phyloP scores from a whole-genome alignment of 2,888 invertebrate genomes.

The Parnassius orleans region DNA sequence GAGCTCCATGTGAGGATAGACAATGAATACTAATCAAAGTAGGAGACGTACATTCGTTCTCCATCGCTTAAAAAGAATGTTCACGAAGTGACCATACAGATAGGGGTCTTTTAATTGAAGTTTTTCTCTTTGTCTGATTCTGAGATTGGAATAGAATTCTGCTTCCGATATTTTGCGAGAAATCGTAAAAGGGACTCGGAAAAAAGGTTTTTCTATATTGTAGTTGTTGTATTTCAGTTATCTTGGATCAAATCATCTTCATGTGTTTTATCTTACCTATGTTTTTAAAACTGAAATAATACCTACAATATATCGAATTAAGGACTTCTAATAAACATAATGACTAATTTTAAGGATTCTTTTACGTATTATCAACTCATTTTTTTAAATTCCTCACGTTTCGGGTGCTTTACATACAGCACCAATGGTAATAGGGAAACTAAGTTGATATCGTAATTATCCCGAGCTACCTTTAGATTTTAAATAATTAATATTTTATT shows the following conservation, averaged over 20 bases:
- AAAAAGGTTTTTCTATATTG: background rate
- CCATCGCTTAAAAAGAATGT: slow-evolving; percentile 19
- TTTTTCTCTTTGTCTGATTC: slow-evolving; percentile 15
- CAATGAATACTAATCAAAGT: slow-evolving; percentile 28
- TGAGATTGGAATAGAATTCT: slow-evolving; percentile 23
- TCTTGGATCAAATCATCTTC: background rate
- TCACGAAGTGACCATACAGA: slow-evolving; percentile 21
- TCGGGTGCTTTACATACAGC: too few species aligned
- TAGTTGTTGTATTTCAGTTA: slow-evolving; percentile 2
- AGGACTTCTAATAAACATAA: too few species aligned
- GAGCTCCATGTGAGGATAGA: slow-evolving; percentile 11
- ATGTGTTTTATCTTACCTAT: too few species aligned
- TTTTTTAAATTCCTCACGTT: too few species aligned
- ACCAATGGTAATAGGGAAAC: too few species aligned
- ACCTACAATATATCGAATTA: too few species aligned
- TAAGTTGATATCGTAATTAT: too few species aligned
- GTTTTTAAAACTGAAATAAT: too few species aligned
- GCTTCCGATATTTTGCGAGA: slow-evolving; percentile 16
- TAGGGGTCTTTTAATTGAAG: slow-evolving; percentile 23
- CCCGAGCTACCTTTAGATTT: too few species aligned
- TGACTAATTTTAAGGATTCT: too few species aligned
- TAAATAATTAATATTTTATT: too few species aligned
- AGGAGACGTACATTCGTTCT: slow-evolving; percentile 8
- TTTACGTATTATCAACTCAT: too few species aligned
- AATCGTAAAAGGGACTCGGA: slow-evolving; percentile 5